Evolutionary conservation across 2,113 vertebrate genomes (phyloP).

Genomic region (Protobothrops flavoviridis): DNA sequence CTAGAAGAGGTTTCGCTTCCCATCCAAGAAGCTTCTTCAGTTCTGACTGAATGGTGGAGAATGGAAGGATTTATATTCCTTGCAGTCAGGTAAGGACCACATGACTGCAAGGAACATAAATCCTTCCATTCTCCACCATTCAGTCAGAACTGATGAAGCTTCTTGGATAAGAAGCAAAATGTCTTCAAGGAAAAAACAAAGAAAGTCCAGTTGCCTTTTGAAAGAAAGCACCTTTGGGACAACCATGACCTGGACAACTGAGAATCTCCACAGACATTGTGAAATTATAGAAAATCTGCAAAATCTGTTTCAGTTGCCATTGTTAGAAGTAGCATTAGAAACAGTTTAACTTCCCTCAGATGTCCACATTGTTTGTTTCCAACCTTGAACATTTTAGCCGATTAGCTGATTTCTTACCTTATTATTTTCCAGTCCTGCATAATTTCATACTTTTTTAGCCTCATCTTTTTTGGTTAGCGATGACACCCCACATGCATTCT

Average conservation of each 20-base stretch:
- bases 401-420: not conserved
- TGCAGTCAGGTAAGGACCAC: not conserved
- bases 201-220: not conserved
- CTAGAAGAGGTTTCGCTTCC: not conserved
- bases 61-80: not conserved
- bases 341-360: not conserved
- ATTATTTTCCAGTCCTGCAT: not conserved
- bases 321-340: not conserved
- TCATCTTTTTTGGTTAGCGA: not conserved
- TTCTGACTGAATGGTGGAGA: not conserved
- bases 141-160: not conserved
- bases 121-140: not conserved
- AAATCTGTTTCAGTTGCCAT: not conserved
- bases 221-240: not conserved
- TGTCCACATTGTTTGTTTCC: not conserved
- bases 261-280: too few species aligned
- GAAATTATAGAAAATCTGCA: not conserved
- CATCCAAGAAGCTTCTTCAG: not conserved
- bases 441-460: not conserved
- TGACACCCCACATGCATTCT: not conserved
- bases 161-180: not conserved
- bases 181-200: not conserved
- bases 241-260: too few species aligned
- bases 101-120: not conserved
- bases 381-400: not conserved